phyloP scores from a whole-genome alignment of 1,140 invertebrate species.

The Cotesia typhae region DNA sequence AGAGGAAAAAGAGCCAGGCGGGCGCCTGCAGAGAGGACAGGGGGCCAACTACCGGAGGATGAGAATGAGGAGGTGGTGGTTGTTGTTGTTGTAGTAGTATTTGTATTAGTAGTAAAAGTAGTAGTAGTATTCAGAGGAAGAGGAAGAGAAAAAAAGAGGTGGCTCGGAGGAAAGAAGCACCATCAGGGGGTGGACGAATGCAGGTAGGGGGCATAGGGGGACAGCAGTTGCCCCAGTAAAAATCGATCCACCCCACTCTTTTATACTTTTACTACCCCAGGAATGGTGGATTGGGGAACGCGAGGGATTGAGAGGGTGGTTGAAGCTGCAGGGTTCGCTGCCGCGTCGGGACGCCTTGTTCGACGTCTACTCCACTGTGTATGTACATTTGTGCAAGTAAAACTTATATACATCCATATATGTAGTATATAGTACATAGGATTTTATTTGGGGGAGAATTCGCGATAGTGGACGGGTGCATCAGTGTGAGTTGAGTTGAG shows the following conservation, averaged over 20 bases:
- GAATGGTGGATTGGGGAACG: conserved; percentile 39
- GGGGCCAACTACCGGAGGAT: conserved; percentile 32
- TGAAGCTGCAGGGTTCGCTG: conserved; percentile 46
- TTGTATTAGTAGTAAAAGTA: conserved; percentile 45
- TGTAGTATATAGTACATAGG: conserved; percentile 36
- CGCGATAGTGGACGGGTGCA: conserved; percentile 33
- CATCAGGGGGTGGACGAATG: conserved; percentile 45
- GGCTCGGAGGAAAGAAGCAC: background rate
- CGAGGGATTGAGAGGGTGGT: conserved; percentile 26
- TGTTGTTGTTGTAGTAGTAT: conserved; percentile 40
- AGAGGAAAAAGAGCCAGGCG: conserved; percentile 41
- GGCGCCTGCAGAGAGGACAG: conserved; percentile 51
- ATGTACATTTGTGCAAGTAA: conserved; percentile 26
- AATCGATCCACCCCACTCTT: conserved; percentile 66
- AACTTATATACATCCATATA: conserved; percentile 20
- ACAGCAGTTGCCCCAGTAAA: conserved; percentile 64
- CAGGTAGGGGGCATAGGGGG: conserved; percentile 50
- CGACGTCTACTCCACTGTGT: conserved; percentile 39
- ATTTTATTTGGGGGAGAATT: conserved; percentile 34
- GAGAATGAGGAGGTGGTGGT: conserved; percentile 36
- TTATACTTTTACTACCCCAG: conserved; percentile 61
- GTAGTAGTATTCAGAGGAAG: background rate
- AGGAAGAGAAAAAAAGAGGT: background rate
- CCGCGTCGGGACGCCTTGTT: conserved; percentile 45
- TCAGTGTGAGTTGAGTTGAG: conserved; percentile 8